phyloP scores from a whole-genome alignment of 1,140 invertebrate genomes.

The Anoplophora glabripennis region DNA sequence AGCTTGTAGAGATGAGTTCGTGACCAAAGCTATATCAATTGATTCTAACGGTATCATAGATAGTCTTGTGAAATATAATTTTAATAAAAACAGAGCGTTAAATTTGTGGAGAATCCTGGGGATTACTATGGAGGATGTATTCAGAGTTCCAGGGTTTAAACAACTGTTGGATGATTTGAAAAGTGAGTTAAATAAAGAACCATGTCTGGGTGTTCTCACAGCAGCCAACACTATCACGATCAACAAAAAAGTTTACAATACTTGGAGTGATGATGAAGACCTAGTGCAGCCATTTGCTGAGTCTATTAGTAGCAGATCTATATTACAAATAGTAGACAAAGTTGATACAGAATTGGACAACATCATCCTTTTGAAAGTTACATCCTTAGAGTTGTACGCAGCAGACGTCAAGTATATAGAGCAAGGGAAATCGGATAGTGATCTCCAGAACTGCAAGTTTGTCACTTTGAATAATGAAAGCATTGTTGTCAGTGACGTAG shows the following conservation, averaged over 20 bases:
- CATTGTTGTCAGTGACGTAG: neutral
- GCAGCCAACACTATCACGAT: neutral
- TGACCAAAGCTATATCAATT: neutral
- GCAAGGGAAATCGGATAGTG: neutral
- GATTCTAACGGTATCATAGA: neutral
- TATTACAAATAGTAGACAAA: neutral
- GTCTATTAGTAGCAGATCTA: neutral
- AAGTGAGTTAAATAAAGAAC: neutral
- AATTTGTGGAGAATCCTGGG: constrained; percentile 5
- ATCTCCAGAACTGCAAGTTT: constrained; percentile 6
- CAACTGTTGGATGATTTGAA: neutral
- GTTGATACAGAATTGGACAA: neutral
- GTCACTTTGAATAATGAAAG: constrained; percentile 4
- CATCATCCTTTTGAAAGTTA: neutral
- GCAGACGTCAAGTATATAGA: neutral
- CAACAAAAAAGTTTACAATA: constrained; percentile 6
- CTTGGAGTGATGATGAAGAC: neutral
- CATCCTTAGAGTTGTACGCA: neutral
- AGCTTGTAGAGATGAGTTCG: constrained; percentile 1
- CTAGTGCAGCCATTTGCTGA: constrained; percentile 1
- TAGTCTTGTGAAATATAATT: constrained; percentile 1
- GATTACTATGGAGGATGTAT: constrained; percentile 2
- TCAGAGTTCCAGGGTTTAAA: neutral
- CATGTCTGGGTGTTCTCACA: constrained; percentile 6
- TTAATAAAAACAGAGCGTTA: neutral